Conservation (phyloP, 2,113 vertebrate species). For the Myxocyprinus asiaticus region DNA sequence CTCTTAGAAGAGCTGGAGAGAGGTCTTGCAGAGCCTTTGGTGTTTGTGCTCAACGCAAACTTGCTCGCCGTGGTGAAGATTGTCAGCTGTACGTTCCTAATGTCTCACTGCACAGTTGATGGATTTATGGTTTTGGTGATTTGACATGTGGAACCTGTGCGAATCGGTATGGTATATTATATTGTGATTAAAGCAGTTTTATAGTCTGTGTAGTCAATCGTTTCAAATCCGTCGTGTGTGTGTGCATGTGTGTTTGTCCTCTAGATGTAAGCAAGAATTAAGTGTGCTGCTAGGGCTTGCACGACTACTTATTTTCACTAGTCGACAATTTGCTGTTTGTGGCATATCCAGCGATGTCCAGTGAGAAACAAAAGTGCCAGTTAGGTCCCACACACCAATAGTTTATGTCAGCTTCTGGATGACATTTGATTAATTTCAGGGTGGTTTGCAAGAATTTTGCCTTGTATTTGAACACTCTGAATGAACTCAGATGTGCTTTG, state of each 20-base stretch:
- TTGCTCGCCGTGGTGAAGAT: conserved; percentile 91
- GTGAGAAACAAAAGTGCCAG: too few relatives aligned
- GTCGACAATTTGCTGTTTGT: too few relatives aligned
- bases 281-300: too few relatives aligned
- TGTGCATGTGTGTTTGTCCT: neutral
- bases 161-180: conserved; percentile 13
- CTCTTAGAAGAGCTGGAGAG: conserved; percentile 90
- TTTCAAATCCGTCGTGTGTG: neutral
- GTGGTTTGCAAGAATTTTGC: too few relatives aligned
- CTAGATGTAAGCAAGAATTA: neutral
- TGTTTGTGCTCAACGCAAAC: conserved; percentile 94
- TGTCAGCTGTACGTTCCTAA: conserved; percentile 81
- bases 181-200: neutral
- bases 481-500: too few relatives aligned
- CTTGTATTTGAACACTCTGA: too few relatives aligned
- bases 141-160: conserved; percentile 11
- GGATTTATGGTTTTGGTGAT: conserved; percentile 12
- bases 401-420: too few relatives aligned
- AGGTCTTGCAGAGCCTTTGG: conserved; percentile 77
- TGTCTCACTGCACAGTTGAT: conserved; percentile 2
- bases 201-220: neutral
- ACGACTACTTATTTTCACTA: too few relatives aligned
- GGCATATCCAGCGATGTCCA: too few relatives aligned
- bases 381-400: too few relatives aligned
- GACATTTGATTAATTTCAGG: too few relatives aligned